Percentiles rank a stretch among this genome's conserved stretches.
Evolutionary conservation across 2,797 vertebrate genomes (phyloP).

Genomic region (Oophaga sylvatica): DNA sequence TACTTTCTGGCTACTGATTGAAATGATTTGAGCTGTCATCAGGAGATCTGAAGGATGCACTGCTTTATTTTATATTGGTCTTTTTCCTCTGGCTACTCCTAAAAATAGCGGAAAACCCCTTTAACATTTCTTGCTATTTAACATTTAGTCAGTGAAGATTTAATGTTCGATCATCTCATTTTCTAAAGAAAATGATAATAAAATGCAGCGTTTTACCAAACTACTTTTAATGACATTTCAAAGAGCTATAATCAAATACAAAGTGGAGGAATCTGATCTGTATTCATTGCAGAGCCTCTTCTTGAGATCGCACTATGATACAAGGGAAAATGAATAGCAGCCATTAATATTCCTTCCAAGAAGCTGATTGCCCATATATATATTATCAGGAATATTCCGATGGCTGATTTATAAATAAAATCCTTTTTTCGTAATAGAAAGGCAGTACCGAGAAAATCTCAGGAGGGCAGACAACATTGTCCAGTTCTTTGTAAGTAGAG

Average conservation of each 20-base stretch:
- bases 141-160: background rate
- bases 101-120: too few relatives aligned
- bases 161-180: background rate
- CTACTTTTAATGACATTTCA: conserved; percentile 17
- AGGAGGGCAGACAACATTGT: background rate
- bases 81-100: too few relatives aligned
- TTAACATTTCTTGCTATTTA: background rate
- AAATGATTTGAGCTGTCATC: too few relatives aligned
- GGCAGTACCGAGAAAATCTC: background rate
- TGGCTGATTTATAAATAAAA: background rate
- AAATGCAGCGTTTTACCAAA: background rate
- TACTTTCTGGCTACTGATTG: too few relatives aligned
- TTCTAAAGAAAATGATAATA: background rate
- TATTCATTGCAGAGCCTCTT: background rate
- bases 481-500: background rate
- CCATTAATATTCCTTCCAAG: background rate
- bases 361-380: background rate
- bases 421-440: background rate
- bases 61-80: too few relatives aligned
- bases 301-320: background rate
- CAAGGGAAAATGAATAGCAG: background rate
- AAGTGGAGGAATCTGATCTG: conserved; percentile 8
- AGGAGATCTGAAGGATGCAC: too few relatives aligned
- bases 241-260: conserved; percentile 10
- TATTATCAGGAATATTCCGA: background rate